Evolutionary conservation across 2,888 invertebrate species (phyloP).

Genomic region (Lacanobia oleracea): DNA sequence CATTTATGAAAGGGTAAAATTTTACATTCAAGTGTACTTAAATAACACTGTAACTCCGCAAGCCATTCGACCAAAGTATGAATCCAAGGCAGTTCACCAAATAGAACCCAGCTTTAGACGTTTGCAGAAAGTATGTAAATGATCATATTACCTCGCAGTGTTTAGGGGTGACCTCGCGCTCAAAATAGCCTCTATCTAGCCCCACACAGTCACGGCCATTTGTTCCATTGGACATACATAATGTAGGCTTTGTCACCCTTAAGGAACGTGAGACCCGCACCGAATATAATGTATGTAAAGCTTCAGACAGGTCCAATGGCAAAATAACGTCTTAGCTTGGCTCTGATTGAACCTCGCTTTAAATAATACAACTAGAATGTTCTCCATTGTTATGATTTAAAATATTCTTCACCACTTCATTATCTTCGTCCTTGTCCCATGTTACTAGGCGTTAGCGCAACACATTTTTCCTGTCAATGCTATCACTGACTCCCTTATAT

Average conservation of each 20-base stretch:
- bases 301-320: not conserved
- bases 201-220: slow-evolving; percentile 2
- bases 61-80: not conserved
- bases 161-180: slow-evolving; percentile 9
- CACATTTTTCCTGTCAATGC: too few relatives aligned
- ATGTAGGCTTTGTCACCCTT: not conserved
- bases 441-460: too few relatives aligned
- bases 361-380: not conserved
- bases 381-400: too few relatives aligned
- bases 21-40: too few relatives aligned
- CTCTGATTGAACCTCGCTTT: not conserved
- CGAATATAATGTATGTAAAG: not conserved
- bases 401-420: too few relatives aligned
- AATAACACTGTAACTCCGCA: too few relatives aligned
- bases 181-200: slow-evolving; percentile 33
- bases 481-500: too few relatives aligned
- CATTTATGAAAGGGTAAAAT: too few relatives aligned
- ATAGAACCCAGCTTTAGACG: not conserved
- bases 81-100: slow-evolving; percentile 6
- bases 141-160: slow-evolving; percentile 15
- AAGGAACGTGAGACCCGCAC: not conserved
- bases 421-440: too few relatives aligned
- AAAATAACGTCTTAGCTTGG: not conserved
- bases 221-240: slow-evolving; percentile 15
- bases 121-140: slow-evolving; percentile 39